Percentiles rank a stretch among this genome's conserved stretches.
Conservation (phyloP, 2,888 invertebrate species). For the Gerris lacustris region DNA sequence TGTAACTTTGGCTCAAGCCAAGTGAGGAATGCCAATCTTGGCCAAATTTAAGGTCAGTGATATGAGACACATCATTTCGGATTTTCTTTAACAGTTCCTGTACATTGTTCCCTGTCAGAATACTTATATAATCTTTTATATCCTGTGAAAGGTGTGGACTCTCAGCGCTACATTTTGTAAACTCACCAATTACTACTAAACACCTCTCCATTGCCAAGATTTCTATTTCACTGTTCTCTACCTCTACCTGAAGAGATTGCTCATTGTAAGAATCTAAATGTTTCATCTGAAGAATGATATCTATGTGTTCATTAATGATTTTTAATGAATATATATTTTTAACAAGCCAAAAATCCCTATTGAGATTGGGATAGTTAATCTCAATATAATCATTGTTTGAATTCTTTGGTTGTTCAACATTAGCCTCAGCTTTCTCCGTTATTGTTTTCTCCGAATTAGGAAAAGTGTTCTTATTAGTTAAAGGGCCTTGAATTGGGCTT, state of each 20-base stretch:
- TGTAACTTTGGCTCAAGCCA: too few species aligned
- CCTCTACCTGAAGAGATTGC: background rate
- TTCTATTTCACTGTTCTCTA: background rate
- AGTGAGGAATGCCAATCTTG: too few species aligned
- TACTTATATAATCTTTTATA: background rate
- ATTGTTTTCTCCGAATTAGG: background rate
- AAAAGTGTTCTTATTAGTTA: background rate
- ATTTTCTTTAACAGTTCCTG: background rate
- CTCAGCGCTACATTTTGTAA: background rate
- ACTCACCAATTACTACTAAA: background rate
- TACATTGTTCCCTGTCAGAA: background rate
- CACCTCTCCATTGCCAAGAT: background rate
- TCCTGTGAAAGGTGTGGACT: background rate
- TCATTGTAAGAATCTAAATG: background rate
- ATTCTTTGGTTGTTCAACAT: background rate
- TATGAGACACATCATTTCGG: background rate
- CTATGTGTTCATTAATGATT: background rate
- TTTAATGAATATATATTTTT: constrained; percentile 1
- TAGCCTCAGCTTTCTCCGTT: background rate
- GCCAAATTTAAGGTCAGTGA: background rate
- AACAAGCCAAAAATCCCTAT: background rate
- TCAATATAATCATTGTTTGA: too few species aligned
- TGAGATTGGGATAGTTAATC: background rate
- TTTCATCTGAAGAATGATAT: background rate
- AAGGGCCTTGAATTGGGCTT: background rate